A percentile compares a stretch with the other conserved stretches of the same genome.
phyloP scores from a whole-genome alignment of 1,140 invertebrate genomes.

The Brachionus sp. region DNA sequence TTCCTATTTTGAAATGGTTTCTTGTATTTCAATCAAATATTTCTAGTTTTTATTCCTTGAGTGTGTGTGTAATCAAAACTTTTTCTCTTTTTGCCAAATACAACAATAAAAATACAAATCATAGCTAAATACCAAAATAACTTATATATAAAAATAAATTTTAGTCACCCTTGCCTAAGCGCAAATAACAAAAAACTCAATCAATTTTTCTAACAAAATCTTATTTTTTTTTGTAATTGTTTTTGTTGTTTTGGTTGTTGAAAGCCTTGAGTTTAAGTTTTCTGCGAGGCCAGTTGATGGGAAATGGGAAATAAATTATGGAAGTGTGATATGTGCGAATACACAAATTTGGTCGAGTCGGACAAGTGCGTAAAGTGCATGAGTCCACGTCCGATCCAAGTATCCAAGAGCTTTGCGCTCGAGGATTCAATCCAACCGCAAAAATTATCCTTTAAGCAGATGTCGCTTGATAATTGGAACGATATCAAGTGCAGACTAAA shows the following conservation, averaged over 20 bases:
- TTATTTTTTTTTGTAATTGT: neutral
- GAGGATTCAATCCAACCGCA: neutral
- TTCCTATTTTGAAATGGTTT: constrained; percentile 18
- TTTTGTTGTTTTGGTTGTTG: neutral
- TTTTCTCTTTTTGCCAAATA: constrained; percentile 14
- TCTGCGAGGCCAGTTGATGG: neutral
- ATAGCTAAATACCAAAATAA: constrained; percentile 27
- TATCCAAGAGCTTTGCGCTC: neutral
- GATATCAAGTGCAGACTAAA: neutral
- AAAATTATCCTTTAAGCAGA: neutral
- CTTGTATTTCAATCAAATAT: constrained; percentile 32
- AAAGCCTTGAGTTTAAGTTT: neutral
- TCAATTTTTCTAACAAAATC: neutral
- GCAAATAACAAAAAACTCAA: neutral
- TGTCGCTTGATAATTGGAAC: constrained; percentile 9
- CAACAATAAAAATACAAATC: constrained; percentile 7
- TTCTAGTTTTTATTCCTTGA: constrained; percentile 39
- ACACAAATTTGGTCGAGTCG: neutral
- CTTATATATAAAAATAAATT: constrained; percentile 28
- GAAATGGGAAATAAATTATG: constrained; percentile 33
- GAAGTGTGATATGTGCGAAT: constrained; percentile 25
- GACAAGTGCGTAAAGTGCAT: neutral
- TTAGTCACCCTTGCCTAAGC: neutral
- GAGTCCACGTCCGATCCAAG: neutral
- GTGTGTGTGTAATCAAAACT: constrained; percentile 25